A percentile compares a stretch with the other conserved stretches of the same genome.
These are phyloP conservation scores for Sarcoramphus papa DNA, from an alignment of 2,797 vertebrate species.

Conservation along the genomic window DNA sequence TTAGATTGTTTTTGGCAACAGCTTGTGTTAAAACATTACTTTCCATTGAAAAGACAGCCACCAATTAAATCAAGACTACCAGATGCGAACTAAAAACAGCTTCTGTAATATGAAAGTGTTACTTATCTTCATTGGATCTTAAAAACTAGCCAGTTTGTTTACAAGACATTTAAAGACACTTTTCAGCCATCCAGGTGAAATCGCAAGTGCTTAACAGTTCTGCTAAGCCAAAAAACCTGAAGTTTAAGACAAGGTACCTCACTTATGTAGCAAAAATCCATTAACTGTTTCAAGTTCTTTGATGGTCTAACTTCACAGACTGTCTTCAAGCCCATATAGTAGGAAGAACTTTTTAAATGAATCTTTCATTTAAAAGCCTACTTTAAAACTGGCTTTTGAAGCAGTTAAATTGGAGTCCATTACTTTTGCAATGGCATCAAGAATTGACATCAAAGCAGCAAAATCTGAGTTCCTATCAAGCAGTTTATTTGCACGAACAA, in stretches of 20 bases:
- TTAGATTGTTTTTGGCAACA: not conserved
- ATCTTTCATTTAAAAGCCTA: not conserved
- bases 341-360: not conserved
- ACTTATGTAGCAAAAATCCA: not conserved
- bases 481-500: not conserved
- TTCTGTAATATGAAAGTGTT: not conserved
- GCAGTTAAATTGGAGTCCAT: not conserved
- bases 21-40: not conserved
- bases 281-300: not conserved
- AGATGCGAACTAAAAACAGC: not conserved
- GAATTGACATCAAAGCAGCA: not conserved
- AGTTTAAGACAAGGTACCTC: not conserved
- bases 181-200: not conserved
- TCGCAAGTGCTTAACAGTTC: not conserved
- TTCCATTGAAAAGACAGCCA: not conserved
- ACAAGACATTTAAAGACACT: not conserved
- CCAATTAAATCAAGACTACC: not conserved
- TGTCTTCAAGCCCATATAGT: not conserved
- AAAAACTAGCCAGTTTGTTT: not conserved
- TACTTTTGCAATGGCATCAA: not conserved
- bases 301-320: not conserved
- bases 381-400: not conserved
- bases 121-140: not conserved
- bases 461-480: not conserved
- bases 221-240: not conserved